Evolutionary conservation across 2,888 invertebrate genomes (phyloP).

Genomic region (Erannis defoliaria): DNA sequence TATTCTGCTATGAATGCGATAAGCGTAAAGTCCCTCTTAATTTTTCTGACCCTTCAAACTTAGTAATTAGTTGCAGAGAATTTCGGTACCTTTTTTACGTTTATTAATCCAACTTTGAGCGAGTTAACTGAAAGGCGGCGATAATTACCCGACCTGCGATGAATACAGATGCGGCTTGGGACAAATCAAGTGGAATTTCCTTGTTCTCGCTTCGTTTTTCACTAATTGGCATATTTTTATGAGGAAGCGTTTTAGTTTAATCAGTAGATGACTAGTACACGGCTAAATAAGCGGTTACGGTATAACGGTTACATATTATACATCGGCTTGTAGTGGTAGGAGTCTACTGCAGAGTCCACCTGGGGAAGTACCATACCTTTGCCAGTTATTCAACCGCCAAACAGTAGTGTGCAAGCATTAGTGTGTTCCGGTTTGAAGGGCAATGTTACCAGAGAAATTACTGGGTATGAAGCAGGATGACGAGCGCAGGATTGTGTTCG

Average conservation of each 20-base stretch:
- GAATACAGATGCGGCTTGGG: slow-evolving; percentile 11
- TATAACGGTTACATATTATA: too few relatives aligned
- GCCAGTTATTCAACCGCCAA: too few relatives aligned
- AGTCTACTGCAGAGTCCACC: too few relatives aligned
- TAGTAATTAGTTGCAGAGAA: slow-evolving; percentile 16
- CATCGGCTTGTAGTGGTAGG: too few relatives aligned
- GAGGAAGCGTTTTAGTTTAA: not conserved
- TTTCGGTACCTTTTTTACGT: not conserved
- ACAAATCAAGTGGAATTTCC: slow-evolving; percentile 7
- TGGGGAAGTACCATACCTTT: too few relatives aligned
- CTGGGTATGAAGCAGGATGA: too few relatives aligned
- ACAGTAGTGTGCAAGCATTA: too few relatives aligned
- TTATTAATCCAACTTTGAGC: slow-evolving; percentile 9
- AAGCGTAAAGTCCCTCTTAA: not conserved
- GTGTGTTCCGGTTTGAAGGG: too few relatives aligned
- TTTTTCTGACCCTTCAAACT: slow-evolving; percentile 8
- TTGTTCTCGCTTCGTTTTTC: not conserved
- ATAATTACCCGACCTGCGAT: not conserved
- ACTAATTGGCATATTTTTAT: slow-evolving; percentile 2
- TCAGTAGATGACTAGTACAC: too few relatives aligned
- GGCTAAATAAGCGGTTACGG: too few relatives aligned
- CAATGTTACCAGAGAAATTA: too few relatives aligned
- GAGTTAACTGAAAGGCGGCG: slow-evolving; percentile 13
- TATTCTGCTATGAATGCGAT: not conserved
- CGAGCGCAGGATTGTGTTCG: too few relatives aligned